Conservation (phyloP, 1,140 invertebrate genomes). For the Venustaconcha ellipsiformis region DNA sequence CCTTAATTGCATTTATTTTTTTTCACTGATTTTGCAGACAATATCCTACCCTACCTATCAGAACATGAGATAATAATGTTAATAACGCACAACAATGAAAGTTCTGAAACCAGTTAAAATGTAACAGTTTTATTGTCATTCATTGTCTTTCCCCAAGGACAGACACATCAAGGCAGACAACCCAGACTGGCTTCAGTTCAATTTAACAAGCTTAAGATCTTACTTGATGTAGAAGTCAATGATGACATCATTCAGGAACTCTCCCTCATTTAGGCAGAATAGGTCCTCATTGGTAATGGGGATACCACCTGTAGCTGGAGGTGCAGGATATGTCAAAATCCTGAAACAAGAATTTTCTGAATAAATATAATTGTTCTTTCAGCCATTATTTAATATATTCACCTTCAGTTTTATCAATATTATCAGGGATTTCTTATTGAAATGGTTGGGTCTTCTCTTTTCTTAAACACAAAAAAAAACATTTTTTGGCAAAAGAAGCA, state of each 20-base stretch:
- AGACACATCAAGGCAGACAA: no score
- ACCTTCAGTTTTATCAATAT: background rate
- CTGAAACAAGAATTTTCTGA: conserved; percentile 46
- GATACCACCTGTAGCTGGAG: conserved; percentile 77
- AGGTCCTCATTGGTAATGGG: conserved; percentile 94
- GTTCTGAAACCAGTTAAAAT: no score
- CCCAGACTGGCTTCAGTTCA: no score
- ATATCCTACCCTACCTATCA: no score
- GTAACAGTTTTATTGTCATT: no score
- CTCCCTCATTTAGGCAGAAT: conserved; percentile 88
- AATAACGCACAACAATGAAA: no score
- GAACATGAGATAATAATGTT: no score
- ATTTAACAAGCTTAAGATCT: conserved; percentile 36
- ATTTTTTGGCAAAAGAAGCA: no score
- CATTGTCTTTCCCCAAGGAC: no score
- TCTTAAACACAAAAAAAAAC: background rate
- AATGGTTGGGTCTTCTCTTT: background rate
- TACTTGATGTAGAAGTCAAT: conserved; percentile 97
- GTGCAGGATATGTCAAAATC: conserved; percentile 68
- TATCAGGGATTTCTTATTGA: background rate
- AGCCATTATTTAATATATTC: background rate
- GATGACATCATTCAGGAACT: conserved; percentile 97
- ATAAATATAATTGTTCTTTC: conserved; percentile 3
- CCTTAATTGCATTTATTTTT: no score
- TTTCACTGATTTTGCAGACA: no score